Evolutionary conservation across 2,797 vertebrate species (phyloP).

Genomic region (Ceyx erithaca): DNA sequence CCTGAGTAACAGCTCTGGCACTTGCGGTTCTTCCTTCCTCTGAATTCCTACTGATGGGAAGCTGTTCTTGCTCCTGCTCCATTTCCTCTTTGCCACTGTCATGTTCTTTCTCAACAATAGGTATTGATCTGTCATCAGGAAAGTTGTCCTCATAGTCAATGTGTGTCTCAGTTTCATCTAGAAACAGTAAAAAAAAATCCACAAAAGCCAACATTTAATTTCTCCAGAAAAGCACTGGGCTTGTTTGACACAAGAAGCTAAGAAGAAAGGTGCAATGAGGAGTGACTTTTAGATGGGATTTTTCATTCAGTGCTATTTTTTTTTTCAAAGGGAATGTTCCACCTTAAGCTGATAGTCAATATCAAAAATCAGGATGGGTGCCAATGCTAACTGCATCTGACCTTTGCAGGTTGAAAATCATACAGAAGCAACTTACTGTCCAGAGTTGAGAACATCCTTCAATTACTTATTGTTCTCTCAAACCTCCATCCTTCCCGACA

Average conservation of each 20-base stretch:
- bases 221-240: background rate
- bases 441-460: background rate
- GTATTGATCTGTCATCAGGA: slow-evolving; percentile 81
- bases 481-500: background rate
- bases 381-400: background rate
- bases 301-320: background rate
- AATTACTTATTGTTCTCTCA: background rate
- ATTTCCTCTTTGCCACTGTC: slow-evolving; percentile 58
- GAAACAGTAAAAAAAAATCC: background rate
- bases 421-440: background rate
- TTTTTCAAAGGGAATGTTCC: background rate
- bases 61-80: slow-evolving; percentile 53
- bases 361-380: background rate
- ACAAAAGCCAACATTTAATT: background rate
- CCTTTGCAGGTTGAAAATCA: background rate
- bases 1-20: slow-evolving; percentile 19
- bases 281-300: background rate
- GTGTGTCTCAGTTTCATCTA: slow-evolving; percentile 86
- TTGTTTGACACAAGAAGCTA: background rate
- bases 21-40: slow-evolving; percentile 45
- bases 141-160: slow-evolving; percentile 94
- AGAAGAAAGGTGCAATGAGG: background rate
- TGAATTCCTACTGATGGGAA: slow-evolving; percentile 61
- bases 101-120: slow-evolving; percentile 63
- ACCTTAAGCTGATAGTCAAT: background rate